Conservation (phyloP, 1,140 invertebrate genomes). For the Orussus abietinus region DNA sequence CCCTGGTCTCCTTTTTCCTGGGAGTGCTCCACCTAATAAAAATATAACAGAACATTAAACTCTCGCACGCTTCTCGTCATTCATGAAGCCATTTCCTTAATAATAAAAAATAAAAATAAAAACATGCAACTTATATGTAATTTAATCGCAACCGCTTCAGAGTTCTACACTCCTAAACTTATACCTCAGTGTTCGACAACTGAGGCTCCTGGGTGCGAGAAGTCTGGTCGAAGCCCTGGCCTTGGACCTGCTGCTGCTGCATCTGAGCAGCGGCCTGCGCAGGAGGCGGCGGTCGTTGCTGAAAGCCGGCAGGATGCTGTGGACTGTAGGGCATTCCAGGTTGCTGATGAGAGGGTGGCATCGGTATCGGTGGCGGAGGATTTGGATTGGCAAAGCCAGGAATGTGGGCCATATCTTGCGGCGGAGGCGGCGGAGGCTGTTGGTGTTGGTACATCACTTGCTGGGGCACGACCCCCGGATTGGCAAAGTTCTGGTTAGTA, state of each 20-base stretch:
- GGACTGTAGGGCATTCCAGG: constrained; percentile 42
- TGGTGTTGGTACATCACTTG: constrained; percentile 47
- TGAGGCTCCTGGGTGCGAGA: constrained; percentile 1
- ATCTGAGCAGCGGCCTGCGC: no score
- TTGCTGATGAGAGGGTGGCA: constrained; percentile 48
- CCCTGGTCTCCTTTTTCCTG: constrained; percentile 35
- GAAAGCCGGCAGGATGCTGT: constrained; percentile 36
- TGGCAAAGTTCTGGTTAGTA: constrained; percentile 70
- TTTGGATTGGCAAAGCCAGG: constrained; percentile 48
- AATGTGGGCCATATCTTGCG: constrained; percentile 47
- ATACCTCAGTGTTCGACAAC: neutral
- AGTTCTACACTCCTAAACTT: no score
- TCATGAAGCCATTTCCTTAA: constrained; percentile 34
- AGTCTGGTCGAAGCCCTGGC: neutral
- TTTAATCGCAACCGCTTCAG: no score
- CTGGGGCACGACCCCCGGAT: constrained; percentile 43
- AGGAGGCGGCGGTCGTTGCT: constrained; percentile 20
- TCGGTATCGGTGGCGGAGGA: constrained; percentile 49
- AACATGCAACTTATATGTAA: neutral
- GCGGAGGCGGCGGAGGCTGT: no score
- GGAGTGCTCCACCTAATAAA: no score
- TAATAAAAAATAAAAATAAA: constrained; percentile 11
- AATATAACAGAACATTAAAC: no score
- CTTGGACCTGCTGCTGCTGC: constrained; percentile 21
- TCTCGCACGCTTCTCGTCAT: constrained; percentile 28